Conservation (phyloP, 2,113 vertebrate species). For the Chrysochloris asiatica region DNA sequence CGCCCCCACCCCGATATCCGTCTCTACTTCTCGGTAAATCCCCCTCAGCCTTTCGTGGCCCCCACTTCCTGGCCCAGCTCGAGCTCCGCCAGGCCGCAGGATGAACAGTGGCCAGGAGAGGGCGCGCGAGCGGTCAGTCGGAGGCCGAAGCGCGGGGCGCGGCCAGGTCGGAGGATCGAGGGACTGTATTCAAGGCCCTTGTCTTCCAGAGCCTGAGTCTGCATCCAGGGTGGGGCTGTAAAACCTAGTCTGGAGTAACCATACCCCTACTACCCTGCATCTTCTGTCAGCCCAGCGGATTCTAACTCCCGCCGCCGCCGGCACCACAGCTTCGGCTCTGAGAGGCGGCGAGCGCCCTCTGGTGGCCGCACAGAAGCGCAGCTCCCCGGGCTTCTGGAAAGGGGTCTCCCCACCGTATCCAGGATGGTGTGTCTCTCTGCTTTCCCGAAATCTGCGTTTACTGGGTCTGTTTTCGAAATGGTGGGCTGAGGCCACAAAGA, state of each 20-base stretch:
- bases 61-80: background rate
- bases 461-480: background rate
- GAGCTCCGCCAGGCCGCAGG: background rate
- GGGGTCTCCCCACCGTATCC: background rate
- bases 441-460: background rate
- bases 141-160: slow-evolving; percentile 24
- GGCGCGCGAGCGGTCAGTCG: slow-evolving; percentile 27
- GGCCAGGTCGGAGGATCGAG: slow-evolving; percentile 20
- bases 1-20: background rate
- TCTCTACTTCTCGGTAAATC: background rate
- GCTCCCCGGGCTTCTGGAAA: background rate
- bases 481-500: no score
- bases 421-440: background rate
- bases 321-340: slow-evolving; percentile 46
- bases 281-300: background rate
- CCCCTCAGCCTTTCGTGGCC: background rate
- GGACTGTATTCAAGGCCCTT: background rate
- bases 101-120: slow-evolving; percentile 54
- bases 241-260: background rate
- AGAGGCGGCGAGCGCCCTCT: slow-evolving; percentile 74
- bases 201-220: background rate
- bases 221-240: background rate
- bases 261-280: background rate
- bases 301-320: background rate
- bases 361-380: slow-evolving; percentile 45